Conservation (phyloP, 2,113 vertebrate species). For the Silurus asotus region DNA sequence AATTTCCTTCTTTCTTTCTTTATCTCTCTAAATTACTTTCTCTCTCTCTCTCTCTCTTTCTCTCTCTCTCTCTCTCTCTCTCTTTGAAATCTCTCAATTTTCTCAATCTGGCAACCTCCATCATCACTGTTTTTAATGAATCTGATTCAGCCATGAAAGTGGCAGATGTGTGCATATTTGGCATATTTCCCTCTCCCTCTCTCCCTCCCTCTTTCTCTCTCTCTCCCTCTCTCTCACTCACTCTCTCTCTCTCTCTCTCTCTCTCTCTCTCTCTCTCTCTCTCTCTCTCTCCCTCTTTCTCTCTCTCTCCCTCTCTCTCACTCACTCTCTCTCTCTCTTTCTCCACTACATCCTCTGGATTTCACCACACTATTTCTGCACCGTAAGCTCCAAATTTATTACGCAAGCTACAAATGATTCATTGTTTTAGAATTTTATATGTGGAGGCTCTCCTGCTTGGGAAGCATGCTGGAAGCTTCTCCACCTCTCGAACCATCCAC, state of each 20-base stretch:
- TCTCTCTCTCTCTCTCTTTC: no score
- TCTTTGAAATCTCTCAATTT: background rate
- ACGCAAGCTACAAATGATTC: constrained; percentile 5
- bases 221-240: no score
- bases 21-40: no score
- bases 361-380: constrained; percentile 4
- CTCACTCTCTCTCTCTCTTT: no score
- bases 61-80: no score
- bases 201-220: background rate
- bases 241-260: no score
- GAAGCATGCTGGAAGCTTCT: background rate
- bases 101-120: background rate
- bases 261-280: background rate
- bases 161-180: constrained; percentile 30
- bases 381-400: background rate
- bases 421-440: constrained; percentile 7
- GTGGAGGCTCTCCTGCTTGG: background rate
- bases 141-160: background rate
- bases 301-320: no score
- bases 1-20: no score
- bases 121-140: background rate
- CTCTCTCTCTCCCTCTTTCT: background rate
- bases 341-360: background rate
- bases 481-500: constrained; percentile 55
- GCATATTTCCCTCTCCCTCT: background rate